phyloP scores from a whole-genome alignment of 2,888 invertebrate genomes.

The Willowsia nigromaculata region DNA sequence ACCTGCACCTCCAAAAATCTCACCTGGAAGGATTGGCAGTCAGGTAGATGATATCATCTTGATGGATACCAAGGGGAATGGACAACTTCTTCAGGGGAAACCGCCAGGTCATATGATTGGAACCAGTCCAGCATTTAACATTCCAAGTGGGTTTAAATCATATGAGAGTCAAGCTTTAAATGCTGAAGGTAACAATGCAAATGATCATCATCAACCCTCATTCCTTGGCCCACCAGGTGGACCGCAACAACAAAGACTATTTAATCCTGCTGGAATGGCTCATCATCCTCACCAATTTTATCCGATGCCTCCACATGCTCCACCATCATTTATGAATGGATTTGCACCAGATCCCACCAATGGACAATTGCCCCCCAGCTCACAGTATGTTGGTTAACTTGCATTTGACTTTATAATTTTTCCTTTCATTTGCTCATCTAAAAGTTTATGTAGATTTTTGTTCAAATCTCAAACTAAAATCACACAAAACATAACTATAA shows the following conservation, averaged over 20 bases:
- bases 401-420: not conserved
- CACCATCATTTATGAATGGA: slow-evolving; percentile 73
- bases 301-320: slow-evolving; percentile 63
- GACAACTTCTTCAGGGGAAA: not conserved
- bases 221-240: slow-evolving; percentile 37
- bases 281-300: slow-evolving; percentile 62
- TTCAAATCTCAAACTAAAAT: slow-evolving; percentile 9
- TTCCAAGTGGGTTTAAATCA: slow-evolving; percentile 68
- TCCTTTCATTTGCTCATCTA: slow-evolving; percentile 26
- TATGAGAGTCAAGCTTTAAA: slow-evolving; percentile 70
- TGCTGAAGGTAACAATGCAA: slow-evolving; percentile 59
- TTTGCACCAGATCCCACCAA: slow-evolving; percentile 71
- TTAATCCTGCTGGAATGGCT: slow-evolving; percentile 52
- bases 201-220: slow-evolving; percentile 54
- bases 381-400: slow-evolving; percentile 67
- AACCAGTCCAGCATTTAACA: slow-evolving; percentile 67
- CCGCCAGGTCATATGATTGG: slow-evolving; percentile 64
- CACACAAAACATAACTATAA: not conserved
- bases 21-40: slow-evolving; percentile 39
- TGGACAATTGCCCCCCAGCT: slow-evolving; percentile 65
- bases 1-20: slow-evolving; percentile 70
- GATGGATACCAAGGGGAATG: slow-evolving; percentile 37
- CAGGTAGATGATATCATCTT: slow-evolving; percentile 55
- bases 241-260: slow-evolving; percentile 58
- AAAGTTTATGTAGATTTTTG: not conserved